These are phyloP conservation scores for Kryptopterus vitreolus DNA, from an alignment of 2,797 vertebrate species.

Conservation along the genomic window DNA sequence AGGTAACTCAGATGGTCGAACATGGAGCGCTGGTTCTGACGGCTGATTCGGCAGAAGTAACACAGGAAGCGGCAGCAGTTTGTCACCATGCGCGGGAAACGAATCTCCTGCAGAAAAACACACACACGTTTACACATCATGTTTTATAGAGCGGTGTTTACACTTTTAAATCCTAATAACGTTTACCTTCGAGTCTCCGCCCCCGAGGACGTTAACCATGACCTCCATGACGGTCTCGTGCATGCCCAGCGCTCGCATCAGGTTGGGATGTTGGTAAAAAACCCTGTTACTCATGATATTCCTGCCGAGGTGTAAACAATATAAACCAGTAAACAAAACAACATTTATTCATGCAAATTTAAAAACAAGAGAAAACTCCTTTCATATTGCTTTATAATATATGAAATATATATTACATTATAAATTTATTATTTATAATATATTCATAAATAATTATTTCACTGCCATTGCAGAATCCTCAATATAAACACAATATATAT, in stretches of 20 bases:
- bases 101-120: constrained; percentile 81
- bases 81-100: constrained; percentile 94
- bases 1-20: constrained; percentile 96
- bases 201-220: constrained; percentile 94
- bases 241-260: constrained; percentile 94
- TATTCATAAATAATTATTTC: no score
- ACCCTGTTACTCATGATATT: constrained; percentile 97
- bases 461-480: background rate
- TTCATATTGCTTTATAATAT: no score
- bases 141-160: background rate
- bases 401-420: no score
- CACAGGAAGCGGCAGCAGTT: constrained; percentile 96
- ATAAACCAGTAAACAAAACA: no score
- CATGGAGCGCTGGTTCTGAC: constrained; percentile 95
- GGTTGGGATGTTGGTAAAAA: constrained; percentile 94
- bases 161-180: background rate
- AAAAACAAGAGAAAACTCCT: background rate
- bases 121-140: rapidly evolving
- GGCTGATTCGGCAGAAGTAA: constrained; percentile 96
- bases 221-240: constrained; percentile 97
- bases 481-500: no score
- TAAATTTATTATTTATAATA: no score
- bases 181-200: constrained; percentile 89
- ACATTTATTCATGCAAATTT: background rate
- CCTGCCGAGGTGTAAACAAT: no score